Evolutionary conservation across 2,113 vertebrate genomes (phyloP).

Genomic region (Todiramphus chloris): DNA sequence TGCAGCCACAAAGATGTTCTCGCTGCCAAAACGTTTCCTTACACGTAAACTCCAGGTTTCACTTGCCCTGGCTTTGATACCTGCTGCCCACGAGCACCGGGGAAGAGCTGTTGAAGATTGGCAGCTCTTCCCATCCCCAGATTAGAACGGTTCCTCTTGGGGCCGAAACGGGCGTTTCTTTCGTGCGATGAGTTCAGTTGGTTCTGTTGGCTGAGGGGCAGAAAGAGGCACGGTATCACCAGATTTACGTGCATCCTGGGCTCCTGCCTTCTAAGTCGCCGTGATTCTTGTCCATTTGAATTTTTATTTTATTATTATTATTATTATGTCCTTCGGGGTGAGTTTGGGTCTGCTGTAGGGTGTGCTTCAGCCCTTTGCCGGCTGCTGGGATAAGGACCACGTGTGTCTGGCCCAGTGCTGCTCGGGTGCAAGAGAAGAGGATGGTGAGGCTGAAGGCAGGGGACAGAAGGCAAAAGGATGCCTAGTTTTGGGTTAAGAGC

Average conservation of each 20-base stretch:
- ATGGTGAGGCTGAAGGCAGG: not conserved
- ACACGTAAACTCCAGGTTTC: not conserved
- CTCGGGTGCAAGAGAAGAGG: not conserved
- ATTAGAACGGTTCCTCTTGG: not conserved
- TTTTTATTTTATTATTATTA: not conserved
- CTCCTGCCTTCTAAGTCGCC: not conserved
- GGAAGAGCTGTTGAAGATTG: not conserved
- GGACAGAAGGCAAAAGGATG: not conserved
- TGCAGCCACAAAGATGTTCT: not conserved
- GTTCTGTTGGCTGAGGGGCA: not conserved
- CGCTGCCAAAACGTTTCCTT: not conserved
- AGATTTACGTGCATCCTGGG: not conserved
- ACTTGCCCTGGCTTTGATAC: not conserved
- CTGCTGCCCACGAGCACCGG: not conserved
- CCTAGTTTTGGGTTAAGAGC: not conserved
- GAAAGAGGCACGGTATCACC: not conserved
- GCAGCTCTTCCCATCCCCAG: not conserved
- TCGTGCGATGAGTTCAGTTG: not conserved
- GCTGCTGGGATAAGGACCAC: not conserved
- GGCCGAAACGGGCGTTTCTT: not conserved
- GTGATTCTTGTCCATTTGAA: not conserved
- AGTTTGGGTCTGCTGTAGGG: not conserved
- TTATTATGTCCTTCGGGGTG: not conserved
- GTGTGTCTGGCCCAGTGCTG: rapidly evolving
- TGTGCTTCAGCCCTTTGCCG: not conserved